These are phyloP conservation scores for Meghimatium bilineatum DNA, from an alignment of 2,888 invertebrate genomes.

Conservation along the genomic window DNA sequence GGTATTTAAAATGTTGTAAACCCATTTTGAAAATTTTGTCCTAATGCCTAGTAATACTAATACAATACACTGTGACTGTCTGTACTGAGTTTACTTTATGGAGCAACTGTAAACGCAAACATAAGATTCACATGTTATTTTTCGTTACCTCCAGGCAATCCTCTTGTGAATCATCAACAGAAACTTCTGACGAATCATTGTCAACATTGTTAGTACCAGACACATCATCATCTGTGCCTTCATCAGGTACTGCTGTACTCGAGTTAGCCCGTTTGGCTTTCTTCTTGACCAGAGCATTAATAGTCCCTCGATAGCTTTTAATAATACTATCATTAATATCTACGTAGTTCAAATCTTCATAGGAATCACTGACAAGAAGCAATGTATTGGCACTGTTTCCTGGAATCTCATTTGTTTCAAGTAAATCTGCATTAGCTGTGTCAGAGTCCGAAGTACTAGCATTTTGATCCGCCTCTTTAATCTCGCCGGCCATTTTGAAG, in stretches of 20 bases:
- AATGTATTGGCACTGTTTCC: constrained; percentile 83
- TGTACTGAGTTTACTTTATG: too few species aligned
- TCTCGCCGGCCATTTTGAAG: constrained; percentile 60
- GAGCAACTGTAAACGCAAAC: too few species aligned
- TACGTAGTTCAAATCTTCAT: constrained; percentile 70
- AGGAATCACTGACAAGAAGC: constrained; percentile 80
- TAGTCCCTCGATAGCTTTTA: constrained; percentile 42
- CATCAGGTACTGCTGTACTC: constrained; percentile 47
- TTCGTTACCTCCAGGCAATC: constrained; percentile 49
- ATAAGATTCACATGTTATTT: not conserved
- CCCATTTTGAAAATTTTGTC: too few species aligned
- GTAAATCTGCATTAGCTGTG: constrained; percentile 63
- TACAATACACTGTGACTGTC: too few species aligned
- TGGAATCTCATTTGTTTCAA: constrained; percentile 75
- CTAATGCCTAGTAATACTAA: too few species aligned
- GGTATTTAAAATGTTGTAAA: too few species aligned
- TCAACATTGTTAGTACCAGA: constrained; percentile 51
- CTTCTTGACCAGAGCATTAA: constrained; percentile 40
- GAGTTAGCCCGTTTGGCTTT: constrained; percentile 20
- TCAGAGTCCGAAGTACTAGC: constrained; percentile 54
- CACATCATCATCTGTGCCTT: constrained; percentile 51
- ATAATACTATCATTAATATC: constrained; percentile 51
- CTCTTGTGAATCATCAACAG: constrained; percentile 54
- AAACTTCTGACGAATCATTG: constrained; percentile 60
- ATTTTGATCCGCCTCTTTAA: constrained; percentile 69